Evolutionary conservation across 2,113 vertebrate species (phyloP).

Genomic region (Heterochromis multidens): DNA sequence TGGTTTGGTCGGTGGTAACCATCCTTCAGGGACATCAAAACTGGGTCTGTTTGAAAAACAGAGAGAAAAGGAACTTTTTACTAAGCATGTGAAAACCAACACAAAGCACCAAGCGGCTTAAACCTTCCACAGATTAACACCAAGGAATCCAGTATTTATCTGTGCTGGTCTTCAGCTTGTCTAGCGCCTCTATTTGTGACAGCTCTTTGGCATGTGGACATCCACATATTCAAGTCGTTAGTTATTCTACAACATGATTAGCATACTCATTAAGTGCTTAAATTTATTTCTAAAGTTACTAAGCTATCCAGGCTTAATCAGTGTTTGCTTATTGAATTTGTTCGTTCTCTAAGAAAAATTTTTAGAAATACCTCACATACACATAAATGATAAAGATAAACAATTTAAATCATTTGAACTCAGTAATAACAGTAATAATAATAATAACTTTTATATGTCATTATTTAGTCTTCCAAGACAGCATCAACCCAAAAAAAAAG

Average conservation of each 20-base stretch:
- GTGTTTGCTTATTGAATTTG: not conserved
- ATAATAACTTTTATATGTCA: not conserved
- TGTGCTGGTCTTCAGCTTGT: not conserved
- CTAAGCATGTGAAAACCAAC: not conserved
- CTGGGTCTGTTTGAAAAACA: constrained; percentile 80
- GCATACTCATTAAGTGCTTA: not conserved
- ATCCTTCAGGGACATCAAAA: constrained; percentile 94
- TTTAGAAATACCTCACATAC: accelerated
- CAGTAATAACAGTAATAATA: not conserved
- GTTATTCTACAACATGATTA: not conserved
- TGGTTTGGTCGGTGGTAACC: constrained; percentile 87
- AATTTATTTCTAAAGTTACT: not conserved
- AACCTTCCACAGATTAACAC: not conserved
- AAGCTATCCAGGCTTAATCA: not conserved
- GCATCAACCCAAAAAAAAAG: not conserved
- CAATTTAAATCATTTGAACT: not conserved
- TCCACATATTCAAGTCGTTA: not conserved
- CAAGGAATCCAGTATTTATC: not conserved
- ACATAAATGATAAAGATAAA: not conserved
- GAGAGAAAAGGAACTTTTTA: not conserved
- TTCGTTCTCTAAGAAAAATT: not conserved
- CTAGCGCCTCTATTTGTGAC: not conserved
- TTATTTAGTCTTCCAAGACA: not conserved
- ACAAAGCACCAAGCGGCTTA: not conserved
- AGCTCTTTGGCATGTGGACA: not conserved